Evolutionary conservation across 2,113 vertebrate species (phyloP).

Genomic region (Microcebus lehilahytsara): DNA sequence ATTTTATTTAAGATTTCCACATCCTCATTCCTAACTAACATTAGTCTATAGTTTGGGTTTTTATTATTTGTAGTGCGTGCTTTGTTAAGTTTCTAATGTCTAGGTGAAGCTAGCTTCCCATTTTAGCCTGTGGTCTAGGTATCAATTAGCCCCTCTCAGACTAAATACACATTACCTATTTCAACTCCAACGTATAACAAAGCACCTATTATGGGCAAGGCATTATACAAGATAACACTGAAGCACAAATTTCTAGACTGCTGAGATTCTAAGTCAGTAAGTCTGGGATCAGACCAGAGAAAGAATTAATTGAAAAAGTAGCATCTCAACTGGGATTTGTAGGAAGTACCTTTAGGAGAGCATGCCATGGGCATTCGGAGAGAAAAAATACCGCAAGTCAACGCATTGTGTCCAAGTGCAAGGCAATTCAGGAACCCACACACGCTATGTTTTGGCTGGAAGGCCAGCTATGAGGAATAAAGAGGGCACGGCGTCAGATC

Average conservation of each 20-base stretch:
- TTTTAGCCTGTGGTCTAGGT: background rate
- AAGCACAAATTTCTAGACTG: background rate
- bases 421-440: background rate
- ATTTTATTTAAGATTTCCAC: constrained; percentile 33
- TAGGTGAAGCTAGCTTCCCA: background rate
- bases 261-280: background rate
- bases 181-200: background rate
- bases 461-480: background rate
- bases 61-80: background rate
- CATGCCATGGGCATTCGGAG: background rate
- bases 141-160: background rate
- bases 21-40: constrained; percentile 29
- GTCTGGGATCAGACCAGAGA: background rate
- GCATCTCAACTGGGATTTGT: background rate
- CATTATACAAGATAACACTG: background rate
- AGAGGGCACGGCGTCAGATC: background rate
- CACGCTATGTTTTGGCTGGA: background rate
- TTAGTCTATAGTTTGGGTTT: background rate
- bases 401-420: background rate
- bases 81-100: background rate
- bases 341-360: background rate
- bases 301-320: background rate
- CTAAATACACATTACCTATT: background rate
- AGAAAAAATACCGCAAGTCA: background rate
- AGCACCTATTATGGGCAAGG: background rate